Base-by-base conservation (phyloP, 2,888 invertebrate species). In the Sipha maydis region DNA sequence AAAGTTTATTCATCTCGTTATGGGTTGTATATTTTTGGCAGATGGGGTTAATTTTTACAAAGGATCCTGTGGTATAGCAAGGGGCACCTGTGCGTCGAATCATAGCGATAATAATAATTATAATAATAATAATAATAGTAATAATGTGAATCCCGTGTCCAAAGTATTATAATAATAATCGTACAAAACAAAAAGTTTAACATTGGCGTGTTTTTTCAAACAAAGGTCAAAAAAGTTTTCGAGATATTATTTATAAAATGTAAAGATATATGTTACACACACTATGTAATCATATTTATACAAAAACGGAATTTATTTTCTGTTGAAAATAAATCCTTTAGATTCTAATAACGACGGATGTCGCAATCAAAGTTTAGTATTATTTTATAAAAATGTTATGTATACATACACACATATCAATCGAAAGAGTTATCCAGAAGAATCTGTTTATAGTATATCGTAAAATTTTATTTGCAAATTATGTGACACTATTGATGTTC, bases 11-110 rank as follows among this genome's bases (percentile, higher is more conserved):
- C 31, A 8, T 48, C 17, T 48, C 17, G 19, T 71, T 79, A 38
- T 61, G 38, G 79, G 38, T 31, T 48, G 69, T 71, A n/a, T 48
- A 83, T 83, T 83, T 71, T 41, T 54, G 54, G 71, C 31, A 25
- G 54, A 83, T 54, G 83, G 28, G 48, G 80, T 83, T 54, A 25
- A 71, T 14, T 71, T 73, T 25, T 48, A 54, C 71, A 54, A 71
- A 83, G 25, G 25, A 83, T 3, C 31, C 28, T n/a, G 25, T 41
- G 25, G 54, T 71, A 54, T 34, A 21, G 83, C 31, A 71, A 69
- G 54, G 25, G 31, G 8, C 77, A 77, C 54, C 54, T 41, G 54
- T 54, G 48, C 31, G 9, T 54, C 54, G 54, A 83, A 83, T 71
- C 48, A 71, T 21, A 14, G 28, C 69, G 7, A 21, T n/a, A 67